Evolutionary conservation across 2,888 invertebrate genomes (phyloP).

Genomic region (Drosophila anceps): DNA sequence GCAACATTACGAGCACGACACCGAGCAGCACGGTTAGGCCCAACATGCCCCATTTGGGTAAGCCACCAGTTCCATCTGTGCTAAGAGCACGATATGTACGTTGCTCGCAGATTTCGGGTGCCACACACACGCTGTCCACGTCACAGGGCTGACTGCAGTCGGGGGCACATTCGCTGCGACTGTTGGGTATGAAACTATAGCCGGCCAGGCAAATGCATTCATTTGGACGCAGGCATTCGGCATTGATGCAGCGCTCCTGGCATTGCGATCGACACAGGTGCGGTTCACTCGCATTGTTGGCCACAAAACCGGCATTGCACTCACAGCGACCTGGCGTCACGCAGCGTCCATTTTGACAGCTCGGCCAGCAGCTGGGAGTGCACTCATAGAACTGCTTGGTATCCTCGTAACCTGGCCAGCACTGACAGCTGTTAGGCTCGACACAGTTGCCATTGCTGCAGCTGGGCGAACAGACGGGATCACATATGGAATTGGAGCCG

Average conservation of each 20-base stretch:
- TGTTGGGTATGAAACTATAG: conserved; percentile 78
- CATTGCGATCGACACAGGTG: conserved; percentile 77
- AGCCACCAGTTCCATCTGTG: conserved; percentile 21
- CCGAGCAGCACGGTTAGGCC: conserved; percentile 71
- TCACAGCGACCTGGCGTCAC: conserved; percentile 86
- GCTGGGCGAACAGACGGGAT: conserved; percentile 82
- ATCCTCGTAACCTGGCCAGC: conserved; percentile 81
- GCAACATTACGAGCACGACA: conserved; percentile 59
- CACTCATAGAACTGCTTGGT: conserved; percentile 77
- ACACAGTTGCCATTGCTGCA: conserved; percentile 86
- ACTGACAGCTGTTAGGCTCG: conserved; percentile 83
- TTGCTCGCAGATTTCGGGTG: conserved; percentile 85
- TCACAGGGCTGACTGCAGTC: conserved; percentile 77
- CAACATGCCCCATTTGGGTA: conserved; percentile 59
- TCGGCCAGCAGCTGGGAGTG: conserved; percentile 78
- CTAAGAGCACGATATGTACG: conserved; percentile 40
- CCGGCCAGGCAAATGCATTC: conserved; percentile 86
- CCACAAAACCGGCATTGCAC: conserved; percentile 84
- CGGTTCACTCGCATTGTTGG: conserved; percentile 73
- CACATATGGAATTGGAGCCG: conserved; percentile 79
- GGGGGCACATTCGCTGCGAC: conserved; percentile 80
- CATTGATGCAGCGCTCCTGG: conserved; percentile 79
- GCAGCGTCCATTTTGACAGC: conserved; percentile 85
- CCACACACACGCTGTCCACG: conserved; percentile 78
- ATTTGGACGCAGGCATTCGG: conserved; percentile 87